Conservation (phyloP, 2,888 invertebrate genomes). For the Pteria penguin region DNA sequence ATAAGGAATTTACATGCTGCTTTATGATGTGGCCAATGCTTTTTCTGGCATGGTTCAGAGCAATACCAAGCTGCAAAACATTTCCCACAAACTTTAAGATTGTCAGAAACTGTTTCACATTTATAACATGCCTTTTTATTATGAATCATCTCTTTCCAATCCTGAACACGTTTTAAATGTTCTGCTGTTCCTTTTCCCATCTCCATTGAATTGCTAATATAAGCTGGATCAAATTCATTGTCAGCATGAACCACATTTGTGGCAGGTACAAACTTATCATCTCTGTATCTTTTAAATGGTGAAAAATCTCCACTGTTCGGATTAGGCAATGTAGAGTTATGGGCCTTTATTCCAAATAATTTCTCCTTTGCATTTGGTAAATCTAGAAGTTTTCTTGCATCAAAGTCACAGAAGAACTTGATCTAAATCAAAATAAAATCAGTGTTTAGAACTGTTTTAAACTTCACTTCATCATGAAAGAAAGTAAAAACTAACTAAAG, state of each 20-base stretch:
- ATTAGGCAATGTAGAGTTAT: neutral
- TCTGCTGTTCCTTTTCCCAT: neutral
- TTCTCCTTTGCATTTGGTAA: neutral
- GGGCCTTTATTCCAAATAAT: neutral
- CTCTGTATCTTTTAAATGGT: neutral
- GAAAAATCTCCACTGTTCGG: neutral
- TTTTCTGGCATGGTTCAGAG: neutral
- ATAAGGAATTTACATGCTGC: neutral
- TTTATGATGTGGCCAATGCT: neutral
- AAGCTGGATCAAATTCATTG: neutral
- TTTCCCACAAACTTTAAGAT: slow-evolving; percentile 1
- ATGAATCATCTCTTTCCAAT: neutral
- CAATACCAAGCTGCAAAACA: slow-evolving; percentile 2
- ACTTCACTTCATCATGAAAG: too few relatives aligned
- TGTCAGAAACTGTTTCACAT: neutral
- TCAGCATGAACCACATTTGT: neutral
- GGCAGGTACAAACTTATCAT: neutral
- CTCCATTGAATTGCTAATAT: neutral
- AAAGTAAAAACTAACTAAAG: too few relatives aligned
- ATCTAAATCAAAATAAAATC: too few relatives aligned
- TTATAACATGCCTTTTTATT: neutral
- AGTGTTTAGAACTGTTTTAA: too few relatives aligned
- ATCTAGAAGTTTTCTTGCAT: neutral
- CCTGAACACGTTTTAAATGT: neutral
- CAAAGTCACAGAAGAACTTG: too few relatives aligned